phyloP scores from a whole-genome alignment of 1,140 invertebrate genomes.

The Musca vetustissima region DNA sequence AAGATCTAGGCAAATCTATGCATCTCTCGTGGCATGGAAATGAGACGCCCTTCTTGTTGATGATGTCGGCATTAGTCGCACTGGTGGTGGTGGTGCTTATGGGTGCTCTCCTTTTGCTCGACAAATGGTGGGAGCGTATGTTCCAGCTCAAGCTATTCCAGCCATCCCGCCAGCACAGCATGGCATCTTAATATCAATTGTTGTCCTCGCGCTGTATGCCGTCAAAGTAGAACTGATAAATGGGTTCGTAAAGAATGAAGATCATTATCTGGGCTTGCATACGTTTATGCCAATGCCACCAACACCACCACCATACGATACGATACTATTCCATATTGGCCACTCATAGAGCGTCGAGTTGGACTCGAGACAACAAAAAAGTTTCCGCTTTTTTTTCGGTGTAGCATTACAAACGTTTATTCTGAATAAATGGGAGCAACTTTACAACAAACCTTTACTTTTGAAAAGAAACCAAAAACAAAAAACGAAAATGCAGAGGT shows the following conservation, averaged over 20 bases:
- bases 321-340: too few relatives aligned
- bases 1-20: constrained; percentile 16
- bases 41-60: neutral
- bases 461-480: too few relatives aligned
- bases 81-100: too few relatives aligned
- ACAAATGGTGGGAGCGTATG: too few relatives aligned
- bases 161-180: neutral
- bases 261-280: constrained; percentile 1
- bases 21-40: neutral
- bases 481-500: too few relatives aligned
- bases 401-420: too few relatives aligned
- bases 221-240: constrained; percentile 22
- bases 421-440: too few relatives aligned
- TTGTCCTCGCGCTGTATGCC: constrained; percentile 14
- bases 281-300: neutral
- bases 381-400: neutral
- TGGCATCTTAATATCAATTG: constrained; percentile 22
- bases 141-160: too few relatives aligned
- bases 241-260: constrained; percentile 19
- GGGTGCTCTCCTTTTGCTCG: too few relatives aligned
- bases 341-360: neutral
- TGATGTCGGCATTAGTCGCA: neutral
- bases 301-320: neutral
- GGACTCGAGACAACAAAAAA: neutral
- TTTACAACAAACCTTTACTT: too few relatives aligned